Base-by-base conservation (phyloP, 2,888 invertebrate species). In the Lasioglossum malachurum region DNA sequence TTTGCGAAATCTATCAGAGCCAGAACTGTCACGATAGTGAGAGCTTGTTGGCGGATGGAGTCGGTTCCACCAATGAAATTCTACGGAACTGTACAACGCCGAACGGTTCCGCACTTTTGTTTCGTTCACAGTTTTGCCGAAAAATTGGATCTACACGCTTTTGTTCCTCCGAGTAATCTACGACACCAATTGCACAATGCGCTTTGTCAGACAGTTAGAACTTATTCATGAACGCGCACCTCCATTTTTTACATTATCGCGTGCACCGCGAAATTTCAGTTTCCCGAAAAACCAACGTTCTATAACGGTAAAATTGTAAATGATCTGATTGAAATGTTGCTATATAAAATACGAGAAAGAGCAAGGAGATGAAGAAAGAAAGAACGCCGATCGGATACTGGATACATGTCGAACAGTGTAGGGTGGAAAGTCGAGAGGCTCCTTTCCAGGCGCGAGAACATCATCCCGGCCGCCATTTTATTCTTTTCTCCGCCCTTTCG, bases 81-180 rank as follows among this genome's bases (percentile, higher is more conserved):
- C 71, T 64, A 49, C 75, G 49, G n/a, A 74, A 41, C 71, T 71
- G 60, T 71, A 69, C n/a, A 53, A 12, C 57, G 46, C 71, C n/a
- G 69, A 16, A 27, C 27, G 46, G 16, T 14, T 46, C 44, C 14
- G 14, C 14, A 75, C 73, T 78, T 75, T 75, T 69, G 74, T 74
- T 41, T 77, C 74, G 41, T 67, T 67, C 64, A 67, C 46, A n/a
- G 53, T 75, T 69, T 16, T 78, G 27, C 7, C 27, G 49, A 41
- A 8, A 41, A 64, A 71, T 75, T 83, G 71, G 57, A 69, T 74
- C 74, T 57, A n/a, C 53, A 44, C 23, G 31, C 53, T 46, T 41
- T 75, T 72, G 71, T 75, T n/a, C 64, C n/a, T n/a, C 64, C 31
- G 41, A 53, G n/a, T 80, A 76, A 53, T 75, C 75, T 64, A 31